A percentile compares a stretch with the other conserved stretches of the same genome.
These are phyloP conservation scores for Graphium colonna DNA, from an alignment of 2,888 invertebrate genomes.

Conservation along the genomic window DNA sequence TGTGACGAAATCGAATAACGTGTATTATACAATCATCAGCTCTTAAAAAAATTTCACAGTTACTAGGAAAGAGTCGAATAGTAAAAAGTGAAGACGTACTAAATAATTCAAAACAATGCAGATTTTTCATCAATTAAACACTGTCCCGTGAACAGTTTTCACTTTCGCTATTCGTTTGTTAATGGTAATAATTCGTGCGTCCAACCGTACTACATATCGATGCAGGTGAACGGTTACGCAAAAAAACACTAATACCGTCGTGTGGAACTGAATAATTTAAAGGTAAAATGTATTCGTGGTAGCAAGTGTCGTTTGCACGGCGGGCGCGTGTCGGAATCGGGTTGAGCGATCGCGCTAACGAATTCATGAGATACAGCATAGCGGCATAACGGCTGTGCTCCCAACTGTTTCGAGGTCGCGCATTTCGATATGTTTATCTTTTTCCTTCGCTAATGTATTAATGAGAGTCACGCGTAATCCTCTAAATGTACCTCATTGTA, in stretches of 20 bases:
- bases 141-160: background rate
- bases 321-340: constrained; percentile 1
- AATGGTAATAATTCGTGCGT: background rate
- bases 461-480: background rate
- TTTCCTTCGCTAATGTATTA: background rate
- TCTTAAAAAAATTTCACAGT: background rate
- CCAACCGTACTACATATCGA: background rate
- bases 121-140: no score
- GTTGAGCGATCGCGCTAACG: constrained; percentile 14
- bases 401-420: constrained; percentile 6
- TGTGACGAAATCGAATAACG: background rate
- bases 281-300: background rate
- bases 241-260: background rate
- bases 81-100: no score
- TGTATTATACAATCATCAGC: background rate
- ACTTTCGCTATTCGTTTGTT: background rate
- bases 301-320: constrained; percentile 11
- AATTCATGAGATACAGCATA: constrained; percentile 11
- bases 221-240: background rate
- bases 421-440: constrained; percentile 14
- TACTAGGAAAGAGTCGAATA: no score
- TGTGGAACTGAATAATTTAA: background rate
- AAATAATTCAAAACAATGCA: no score
- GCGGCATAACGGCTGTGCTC: constrained; percentile 4
- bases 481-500: no score